Base-by-base conservation (phyloP, 2,113 vertebrate genomes). In the Oncorhynchus nerka region DNA sequence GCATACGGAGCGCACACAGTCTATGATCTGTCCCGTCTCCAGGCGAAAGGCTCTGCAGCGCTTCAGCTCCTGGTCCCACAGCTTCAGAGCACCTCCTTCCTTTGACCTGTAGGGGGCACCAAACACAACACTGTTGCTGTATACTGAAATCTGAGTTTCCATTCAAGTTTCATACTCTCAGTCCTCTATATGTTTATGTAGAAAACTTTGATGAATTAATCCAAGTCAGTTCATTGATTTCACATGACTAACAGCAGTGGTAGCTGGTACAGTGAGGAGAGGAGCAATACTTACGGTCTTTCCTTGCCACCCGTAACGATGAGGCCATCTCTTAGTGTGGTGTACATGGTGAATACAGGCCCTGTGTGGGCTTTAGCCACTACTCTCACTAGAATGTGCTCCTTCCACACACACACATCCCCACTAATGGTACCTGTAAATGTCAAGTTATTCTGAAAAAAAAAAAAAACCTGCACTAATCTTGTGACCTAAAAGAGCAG, bases 401-500 rank as follows among this genome's bases (percentile, higher is more conserved):
- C 98, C 89, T 95, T 99, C 98, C 98, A 99, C 81, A 99, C 98
- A 95, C 96, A 99, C 81, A 99, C 97, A 93, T 99, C 98, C 87
- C 98, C 98, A 95, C 98, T 99, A 93, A 99, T 96, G 86, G 97
- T 96, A 95, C 98, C 98, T 94, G 98, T 99, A 96, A 99, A 99
- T 80, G 98, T 99, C 95, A 99, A 96, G 95, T 97, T 99, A 96
- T 97, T 99, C 98, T 99, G 96, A 95, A 97, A 96, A 95, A 91
- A 94, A 94, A 94, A 34, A 45, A 3, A 94, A 91, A 94, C 86
- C 91, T 93, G 93, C 90, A 94, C 93, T 94, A 94, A 93, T 94
- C 93, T 94, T 93, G 92, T 92, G 94, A 91, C 92, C 92, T 94
- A 93, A 89, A 80, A 92, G 30, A 89, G 87, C 91, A 89, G 83